Evolutionary conservation across 2,113 vertebrate genomes (phyloP).

Genomic region (Eulemur macaco): DNA sequence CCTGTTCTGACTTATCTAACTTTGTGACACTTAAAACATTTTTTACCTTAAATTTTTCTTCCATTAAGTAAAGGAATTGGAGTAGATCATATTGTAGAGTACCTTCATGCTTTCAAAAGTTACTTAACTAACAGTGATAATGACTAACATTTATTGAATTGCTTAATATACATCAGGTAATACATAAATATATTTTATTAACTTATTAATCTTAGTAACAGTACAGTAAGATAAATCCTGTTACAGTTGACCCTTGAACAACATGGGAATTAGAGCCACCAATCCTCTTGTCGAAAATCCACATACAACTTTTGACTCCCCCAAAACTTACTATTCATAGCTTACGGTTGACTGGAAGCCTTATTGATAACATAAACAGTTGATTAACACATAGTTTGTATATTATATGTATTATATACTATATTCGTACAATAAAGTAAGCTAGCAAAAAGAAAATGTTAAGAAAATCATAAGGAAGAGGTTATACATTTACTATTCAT

Average conservation of each 20-base stretch:
- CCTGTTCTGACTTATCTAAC: background rate
- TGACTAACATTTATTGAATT: background rate
- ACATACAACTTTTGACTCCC: background rate
- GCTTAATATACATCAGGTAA: background rate
- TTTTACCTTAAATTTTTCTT: background rate
- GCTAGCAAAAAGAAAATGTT: background rate
- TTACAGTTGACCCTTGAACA: background rate
- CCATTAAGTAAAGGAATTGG: background rate
- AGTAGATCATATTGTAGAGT: background rate
- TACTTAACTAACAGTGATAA: background rate
- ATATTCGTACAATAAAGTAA: background rate
- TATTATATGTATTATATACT: background rate
- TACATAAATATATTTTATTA: background rate
- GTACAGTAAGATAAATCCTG: background rate
- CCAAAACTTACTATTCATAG: background rate
- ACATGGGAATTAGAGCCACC: background rate
- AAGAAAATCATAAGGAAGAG: background rate
- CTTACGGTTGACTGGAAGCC: background rate
- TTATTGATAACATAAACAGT: background rate
- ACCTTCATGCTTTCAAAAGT: background rate
- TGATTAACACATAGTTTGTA: background rate
- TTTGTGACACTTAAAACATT: background rate
- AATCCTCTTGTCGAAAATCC: background rate
- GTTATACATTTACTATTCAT: background rate
- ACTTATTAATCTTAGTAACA: background rate